Conservation (phyloP, 2,797 vertebrate genomes). For the Pogonophryne albipinna region DNA sequence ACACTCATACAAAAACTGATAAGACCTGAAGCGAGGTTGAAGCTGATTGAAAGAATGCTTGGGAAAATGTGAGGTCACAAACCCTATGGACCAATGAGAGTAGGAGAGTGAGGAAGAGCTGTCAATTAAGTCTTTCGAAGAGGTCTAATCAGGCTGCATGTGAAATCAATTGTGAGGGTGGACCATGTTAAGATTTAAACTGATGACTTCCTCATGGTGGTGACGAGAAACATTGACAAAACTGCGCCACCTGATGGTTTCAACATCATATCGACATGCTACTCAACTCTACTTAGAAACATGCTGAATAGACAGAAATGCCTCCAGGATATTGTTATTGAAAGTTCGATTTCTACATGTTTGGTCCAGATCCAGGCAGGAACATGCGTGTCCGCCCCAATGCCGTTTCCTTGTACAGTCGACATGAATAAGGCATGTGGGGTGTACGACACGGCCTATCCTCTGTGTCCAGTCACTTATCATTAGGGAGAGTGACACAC, state of each 20-base stretch:
- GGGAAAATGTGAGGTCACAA: too few species aligned
- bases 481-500: constrained; percentile 74
- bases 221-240: background rate
- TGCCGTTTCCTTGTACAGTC: constrained; percentile 75
- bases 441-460: constrained; percentile 67
- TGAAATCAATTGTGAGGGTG: background rate
- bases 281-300: too few species aligned
- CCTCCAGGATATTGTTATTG: background rate
- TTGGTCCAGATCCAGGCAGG: constrained; percentile 25
- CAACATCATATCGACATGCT: background rate
- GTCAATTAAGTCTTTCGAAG: background rate
- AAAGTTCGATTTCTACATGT: background rate
- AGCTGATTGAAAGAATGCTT: too few species aligned
- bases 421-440: constrained; percentile 78
- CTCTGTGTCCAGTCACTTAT: constrained; percentile 79
- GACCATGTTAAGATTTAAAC: background rate
- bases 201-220: background rate
- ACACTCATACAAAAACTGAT: too few species aligned
- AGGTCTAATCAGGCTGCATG: background rate
- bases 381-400: constrained; percentile 41
- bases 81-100: too few species aligned
- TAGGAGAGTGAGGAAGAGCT: too few species aligned
- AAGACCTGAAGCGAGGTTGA: too few species aligned
- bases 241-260: background rate
- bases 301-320: too few species aligned